Evolutionary conservation across 2,888 invertebrate genomes (phyloP), one percentile per base, ranked within the genome.

Genomic region (Andrena hattorfiana): DNA sequence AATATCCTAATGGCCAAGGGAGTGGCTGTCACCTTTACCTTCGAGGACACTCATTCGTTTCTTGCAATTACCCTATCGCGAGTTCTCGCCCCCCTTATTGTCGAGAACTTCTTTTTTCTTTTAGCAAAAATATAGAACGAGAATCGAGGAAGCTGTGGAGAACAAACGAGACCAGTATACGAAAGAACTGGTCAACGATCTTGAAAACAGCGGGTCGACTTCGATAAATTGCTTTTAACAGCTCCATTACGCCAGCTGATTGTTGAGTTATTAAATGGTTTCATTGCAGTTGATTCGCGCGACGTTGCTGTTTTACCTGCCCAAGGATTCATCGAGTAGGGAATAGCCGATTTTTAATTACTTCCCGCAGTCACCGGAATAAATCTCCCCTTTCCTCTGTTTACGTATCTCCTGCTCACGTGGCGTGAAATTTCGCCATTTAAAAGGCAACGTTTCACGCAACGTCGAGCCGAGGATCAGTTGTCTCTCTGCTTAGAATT

Each of bases 221-320:
- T 32, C 32, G 63, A 32, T 51, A 62, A 54, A 62, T 49, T 63
- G 51, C 23, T 32, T 13, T 23, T 8, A 63, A 72, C 62, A 7
- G 30, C 63, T 56, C 70, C n/a, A 35, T 62, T 60, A 26, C 26
- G 54, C 20, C 54, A 30, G 13, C 10, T 35, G 26, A 28, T 70
- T 62, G 54, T 30, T 56, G 63, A 42, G 30, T 77, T 77, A 66
- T 71, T 67, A 77, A 77, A 67, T 28, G 54, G 60, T 66, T 76
- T 71, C 28, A 67, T 71, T 60, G 71, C 71, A 70, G 66, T 71
- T 74, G 63, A 70, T 60, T 69, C 54, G 70, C 60, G 42, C 59
- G 70, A 77, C 68, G 74, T 70, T 69, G 35, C 13, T 51, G 51
- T 30, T 42, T 10, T 49, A 2, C 48, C 30, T 30, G 59, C 48